Evolutionary conservation across 2,113 vertebrate species (phyloP).

Genomic region (Bujurquina vittata): DNA sequence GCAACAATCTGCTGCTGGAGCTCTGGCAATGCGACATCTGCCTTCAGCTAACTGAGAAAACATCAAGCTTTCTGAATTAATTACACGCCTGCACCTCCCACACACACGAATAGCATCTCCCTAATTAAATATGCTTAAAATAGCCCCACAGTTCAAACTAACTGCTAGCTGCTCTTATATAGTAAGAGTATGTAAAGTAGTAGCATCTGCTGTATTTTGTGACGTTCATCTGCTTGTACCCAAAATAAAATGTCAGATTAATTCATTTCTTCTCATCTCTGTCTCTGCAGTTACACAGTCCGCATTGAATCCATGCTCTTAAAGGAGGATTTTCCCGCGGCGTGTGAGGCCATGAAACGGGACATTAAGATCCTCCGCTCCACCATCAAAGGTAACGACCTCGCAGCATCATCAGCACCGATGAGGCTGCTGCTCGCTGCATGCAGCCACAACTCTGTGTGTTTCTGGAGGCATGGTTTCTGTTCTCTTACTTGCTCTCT

Average conservation of each 20-base stretch:
- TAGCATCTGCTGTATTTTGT: neutral
- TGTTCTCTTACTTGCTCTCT: neutral
- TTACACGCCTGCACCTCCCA: fast-evolving
- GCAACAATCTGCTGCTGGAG: neutral
- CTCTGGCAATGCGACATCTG: neutral
- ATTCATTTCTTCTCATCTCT: neutral
- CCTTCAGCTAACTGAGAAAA: neutral
- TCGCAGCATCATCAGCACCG: neutral
- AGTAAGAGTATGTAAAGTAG: neutral
- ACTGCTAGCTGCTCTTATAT: neutral
- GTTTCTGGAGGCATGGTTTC: neutral
- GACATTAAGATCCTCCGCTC: slow-evolving; percentile 83
- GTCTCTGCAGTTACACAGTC: slow-evolving; percentile 82
- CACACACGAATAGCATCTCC: neutral
- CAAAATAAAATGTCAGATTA: neutral
- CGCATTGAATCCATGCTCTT: slow-evolving; percentile 92
- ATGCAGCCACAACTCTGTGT: neutral
- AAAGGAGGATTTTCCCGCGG: slow-evolving; percentile 87
- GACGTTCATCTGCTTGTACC: neutral
- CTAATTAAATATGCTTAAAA: neutral
- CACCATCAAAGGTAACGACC: slow-evolving; percentile 84
- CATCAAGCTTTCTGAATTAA: neutral
- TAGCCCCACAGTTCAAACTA: neutral
- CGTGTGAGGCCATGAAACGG: slow-evolving; percentile 81
- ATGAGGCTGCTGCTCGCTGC: neutral